Evolutionary conservation across 2,113 vertebrate species (phyloP), one percentile per base, ranked within the genome.

Genomic region (Hemicordylus capensis): DNA sequence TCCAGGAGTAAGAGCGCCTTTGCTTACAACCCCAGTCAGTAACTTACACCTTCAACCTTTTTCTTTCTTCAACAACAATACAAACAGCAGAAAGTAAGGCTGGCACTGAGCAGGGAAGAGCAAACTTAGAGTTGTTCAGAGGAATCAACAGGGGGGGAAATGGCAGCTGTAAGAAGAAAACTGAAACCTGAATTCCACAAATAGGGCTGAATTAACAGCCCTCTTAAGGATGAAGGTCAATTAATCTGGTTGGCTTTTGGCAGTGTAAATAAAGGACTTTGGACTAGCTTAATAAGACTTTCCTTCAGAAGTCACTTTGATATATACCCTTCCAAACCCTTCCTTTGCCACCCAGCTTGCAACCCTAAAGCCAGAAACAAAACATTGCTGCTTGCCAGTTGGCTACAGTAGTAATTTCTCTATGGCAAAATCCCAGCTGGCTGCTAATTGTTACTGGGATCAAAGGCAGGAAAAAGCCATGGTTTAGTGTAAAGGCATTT

Each of bases 401-500:
- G 89, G 92, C 88, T 75, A 59, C 37, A 80, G 63, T 42, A 72
- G 59, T 70, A 3, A 70, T 26, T 70, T 85, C 39, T 51, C 88
- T 87, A 85, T 84, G 91, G 92, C 89, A 81, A 31, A 0, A 82
- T 0, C 86, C 92, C 90, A 93, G 83, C 67, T 82, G 56, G 4
- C 67, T 44, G 79, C 93, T 94, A 92, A 92, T 91, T 93, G 88
- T 87, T 93, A 83, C 89, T 90, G 88, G 90, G 83, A 90, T 75
- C 85, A 90, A 90, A 85, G 81, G 69, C 73, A 81, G 77, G 77
- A 74, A 82, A 81, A 82, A 83, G 86, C 86, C 90, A 83, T 83
- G 66, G 61, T n/a, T n/a, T 69, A 31, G 7, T 78, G 83, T 89
- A 87, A 87, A 85, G 46, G 85, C 80, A 56, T 77, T 80, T 85